These are phyloP conservation scores for Agrotis clavis DNA, from an alignment of 2,888 invertebrate genomes.

Conservation along the genomic window DNA sequence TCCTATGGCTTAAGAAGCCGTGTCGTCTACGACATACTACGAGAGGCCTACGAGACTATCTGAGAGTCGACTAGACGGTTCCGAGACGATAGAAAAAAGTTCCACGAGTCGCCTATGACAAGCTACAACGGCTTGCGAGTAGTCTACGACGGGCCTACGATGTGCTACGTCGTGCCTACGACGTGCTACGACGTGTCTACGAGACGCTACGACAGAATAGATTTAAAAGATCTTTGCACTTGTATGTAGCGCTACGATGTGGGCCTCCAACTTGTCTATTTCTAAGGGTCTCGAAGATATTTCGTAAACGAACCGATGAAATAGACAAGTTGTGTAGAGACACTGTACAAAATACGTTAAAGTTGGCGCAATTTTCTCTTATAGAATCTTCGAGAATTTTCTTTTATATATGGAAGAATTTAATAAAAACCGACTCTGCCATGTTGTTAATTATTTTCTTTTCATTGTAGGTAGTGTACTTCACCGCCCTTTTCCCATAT, in stretches of 20 bases:
- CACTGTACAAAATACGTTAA: too few relatives aligned
- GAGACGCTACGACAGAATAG: too few relatives aligned
- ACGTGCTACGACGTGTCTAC: background rate
- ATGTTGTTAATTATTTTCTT: background rate
- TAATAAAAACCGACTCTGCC: background rate
- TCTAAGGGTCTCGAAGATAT: too few relatives aligned
- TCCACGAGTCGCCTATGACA: background rate
- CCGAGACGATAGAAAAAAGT: too few relatives aligned
- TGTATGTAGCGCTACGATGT: background rate
- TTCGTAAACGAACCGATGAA: too few relatives aligned
- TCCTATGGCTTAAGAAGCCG: too few relatives aligned
- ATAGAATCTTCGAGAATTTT: background rate
- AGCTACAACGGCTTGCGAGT: background rate
- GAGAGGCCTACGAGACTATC: background rate
- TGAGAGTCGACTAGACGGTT: too few relatives aligned
- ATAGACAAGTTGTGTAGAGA: background rate
- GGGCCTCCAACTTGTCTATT: background rate
- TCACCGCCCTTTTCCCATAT: conserved; percentile 95
- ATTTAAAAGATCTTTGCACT: background rate
- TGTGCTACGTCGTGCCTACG: background rate
- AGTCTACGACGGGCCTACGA: background rate
- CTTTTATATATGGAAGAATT: background rate
- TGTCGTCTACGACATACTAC: background rate
- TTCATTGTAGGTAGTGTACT: conserved; percentile 92
- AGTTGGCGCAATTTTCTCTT: background rate